phyloP scores from a whole-genome alignment of 2,888 invertebrate species.

The Phragmatobia fuliginosa region DNA sequence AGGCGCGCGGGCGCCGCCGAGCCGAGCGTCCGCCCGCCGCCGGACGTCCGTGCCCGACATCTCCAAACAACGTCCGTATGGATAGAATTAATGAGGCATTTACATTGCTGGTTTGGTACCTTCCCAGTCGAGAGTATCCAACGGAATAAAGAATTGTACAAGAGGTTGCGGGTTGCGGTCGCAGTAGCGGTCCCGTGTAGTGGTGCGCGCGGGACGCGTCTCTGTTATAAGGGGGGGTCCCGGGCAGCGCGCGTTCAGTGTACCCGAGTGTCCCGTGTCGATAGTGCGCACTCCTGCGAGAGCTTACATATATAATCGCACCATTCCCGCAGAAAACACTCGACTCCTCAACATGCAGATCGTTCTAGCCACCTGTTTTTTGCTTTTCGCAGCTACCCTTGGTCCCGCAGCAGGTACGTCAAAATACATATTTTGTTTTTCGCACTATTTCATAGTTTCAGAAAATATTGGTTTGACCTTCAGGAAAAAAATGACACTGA shows the following conservation, averaged over 20 bases:
- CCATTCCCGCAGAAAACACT: constrained; percentile 59
- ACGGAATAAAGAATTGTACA: constrained; percentile 64
- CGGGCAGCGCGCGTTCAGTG: constrained; percentile 84
- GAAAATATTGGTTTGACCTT: neutral
- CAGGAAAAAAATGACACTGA: neutral
- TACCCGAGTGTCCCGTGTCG: constrained; percentile 84
- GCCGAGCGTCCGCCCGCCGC: constrained; percentile 66
- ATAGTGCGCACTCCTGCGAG: constrained; percentile 77
- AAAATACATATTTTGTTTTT: neutral
- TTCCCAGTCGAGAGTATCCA: constrained; percentile 26
- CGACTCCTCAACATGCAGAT: constrained; percentile 75
- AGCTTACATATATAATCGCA: constrained; percentile 57
- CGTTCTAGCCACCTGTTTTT: constrained; percentile 84
- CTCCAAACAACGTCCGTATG: constrained; percentile 43
- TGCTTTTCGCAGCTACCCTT: constrained; percentile 84
- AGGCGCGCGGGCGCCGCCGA: constrained; percentile 72
- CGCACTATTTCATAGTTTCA: neutral
- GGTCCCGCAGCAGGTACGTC: constrained; percentile 86
- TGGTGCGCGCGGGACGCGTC: constrained; percentile 82
- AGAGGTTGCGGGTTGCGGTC: constrained; percentile 52
- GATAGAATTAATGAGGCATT: constrained; percentile 28
- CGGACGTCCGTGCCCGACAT: constrained; percentile 69
- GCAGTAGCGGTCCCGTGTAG: constrained; percentile 65
- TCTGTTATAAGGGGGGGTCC: constrained; percentile 85
- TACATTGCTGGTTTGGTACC: constrained; percentile 58